Conservation (phyloP, 1,140 invertebrate genomes). For the Drosophila bifasciata region DNA sequence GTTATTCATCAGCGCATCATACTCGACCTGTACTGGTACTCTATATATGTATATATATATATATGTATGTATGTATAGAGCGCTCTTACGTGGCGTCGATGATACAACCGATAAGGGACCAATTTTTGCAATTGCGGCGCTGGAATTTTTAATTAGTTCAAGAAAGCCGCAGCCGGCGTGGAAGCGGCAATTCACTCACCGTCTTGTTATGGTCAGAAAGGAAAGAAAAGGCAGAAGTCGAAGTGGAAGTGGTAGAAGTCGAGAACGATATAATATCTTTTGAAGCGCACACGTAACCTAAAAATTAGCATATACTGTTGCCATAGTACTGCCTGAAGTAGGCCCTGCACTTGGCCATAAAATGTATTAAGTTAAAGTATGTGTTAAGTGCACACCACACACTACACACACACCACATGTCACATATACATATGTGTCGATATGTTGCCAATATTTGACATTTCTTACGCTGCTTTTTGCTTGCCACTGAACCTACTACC, state of each 20-base stretch:
- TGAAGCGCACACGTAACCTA: slow-evolving; percentile 46
- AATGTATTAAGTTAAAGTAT: slow-evolving; percentile 66
- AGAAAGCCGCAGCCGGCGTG: slow-evolving; percentile 47
- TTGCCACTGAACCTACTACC: too few species aligned
- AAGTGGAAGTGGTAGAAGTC: slow-evolving; percentile 16
- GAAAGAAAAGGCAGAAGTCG: not conserved
- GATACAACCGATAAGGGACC: slow-evolving; percentile 82
- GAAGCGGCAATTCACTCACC: not conserved
- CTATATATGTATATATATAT: too few species aligned
- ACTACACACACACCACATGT: slow-evolving; percentile 43
- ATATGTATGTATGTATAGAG: slow-evolving; percentile 28
- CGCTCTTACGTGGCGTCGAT: slow-evolving; percentile 73
- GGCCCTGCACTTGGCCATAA: slow-evolving; percentile 35
- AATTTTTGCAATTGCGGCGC: slow-evolving; percentile 79
- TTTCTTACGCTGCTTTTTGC: too few species aligned
- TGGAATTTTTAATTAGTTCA: slow-evolving; percentile 81
- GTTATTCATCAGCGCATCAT: slow-evolving; percentile 82
- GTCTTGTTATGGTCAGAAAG: not conserved
- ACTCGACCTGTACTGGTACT: too few species aligned
- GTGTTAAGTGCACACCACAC: slow-evolving; percentile 63
- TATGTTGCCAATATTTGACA: not conserved
- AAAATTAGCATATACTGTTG: slow-evolving; percentile 66
- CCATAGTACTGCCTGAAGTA: slow-evolving; percentile 4
- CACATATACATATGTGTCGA: slow-evolving; percentile 36
- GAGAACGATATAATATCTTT: slow-evolving; percentile 38